These are phyloP conservation scores for Caretta caretta DNA, from an alignment of 2,113 vertebrate genomes.

Conservation along the genomic window DNA sequence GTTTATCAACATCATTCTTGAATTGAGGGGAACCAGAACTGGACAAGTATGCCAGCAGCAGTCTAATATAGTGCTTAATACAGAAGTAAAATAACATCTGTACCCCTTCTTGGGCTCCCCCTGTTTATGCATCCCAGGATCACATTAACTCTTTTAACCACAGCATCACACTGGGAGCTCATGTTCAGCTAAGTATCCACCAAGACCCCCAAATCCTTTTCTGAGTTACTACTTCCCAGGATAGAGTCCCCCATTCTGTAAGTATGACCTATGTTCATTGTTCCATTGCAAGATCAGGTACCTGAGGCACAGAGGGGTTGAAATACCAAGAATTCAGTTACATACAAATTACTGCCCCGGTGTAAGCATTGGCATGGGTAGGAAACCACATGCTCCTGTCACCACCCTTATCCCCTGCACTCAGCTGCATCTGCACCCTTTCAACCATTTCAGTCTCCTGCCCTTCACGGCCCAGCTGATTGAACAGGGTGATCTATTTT, in stretches of 20 bases:
- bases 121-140: background rate
- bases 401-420: too few species aligned
- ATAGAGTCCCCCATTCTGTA: background rate
- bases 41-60: background rate
- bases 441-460: background rate
- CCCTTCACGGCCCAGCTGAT: background rate
- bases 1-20: background rate
- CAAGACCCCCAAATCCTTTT: background rate
- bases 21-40: background rate
- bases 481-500: background rate
- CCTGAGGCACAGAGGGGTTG: fast-evolving
- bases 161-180: background rate
- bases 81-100: background rate
- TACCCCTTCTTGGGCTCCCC: background rate
- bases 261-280: background rate
- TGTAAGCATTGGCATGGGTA: background rate
- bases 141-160: background rate
- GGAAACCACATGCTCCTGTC: fast-evolving
- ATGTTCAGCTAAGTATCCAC: background rate
- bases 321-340: background rate
- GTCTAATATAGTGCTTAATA: background rate
- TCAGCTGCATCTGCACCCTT: background rate
- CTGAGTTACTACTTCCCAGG: too few species aligned
- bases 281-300: background rate
- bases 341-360: background rate